A percentile compares a stretch with the other conserved stretches of the same genome.
These are phyloP conservation scores for Ligdia adustata DNA, from an alignment of 2,888 invertebrate genomes.

Conservation along the genomic window DNA sequence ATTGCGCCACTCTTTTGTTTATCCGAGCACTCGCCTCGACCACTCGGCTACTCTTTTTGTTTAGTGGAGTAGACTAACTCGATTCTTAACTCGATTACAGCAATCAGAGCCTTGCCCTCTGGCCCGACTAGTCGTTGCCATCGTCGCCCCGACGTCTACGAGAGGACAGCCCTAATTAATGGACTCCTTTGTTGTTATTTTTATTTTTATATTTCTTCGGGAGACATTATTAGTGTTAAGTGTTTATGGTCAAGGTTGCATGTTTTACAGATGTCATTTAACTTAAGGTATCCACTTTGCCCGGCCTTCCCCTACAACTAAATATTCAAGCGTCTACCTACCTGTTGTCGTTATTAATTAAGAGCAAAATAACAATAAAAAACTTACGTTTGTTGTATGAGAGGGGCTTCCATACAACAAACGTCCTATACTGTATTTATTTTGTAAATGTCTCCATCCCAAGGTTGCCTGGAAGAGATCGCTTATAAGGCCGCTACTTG, in stretches of 20 bases:
- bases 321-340: too few relatives aligned
- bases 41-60: constrained; percentile 69
- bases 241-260: constrained; percentile 15
- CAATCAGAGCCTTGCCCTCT: constrained; percentile 78
- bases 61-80: constrained; percentile 73
- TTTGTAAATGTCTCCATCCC: too few relatives aligned
- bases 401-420: too few relatives aligned
- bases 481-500: too few relatives aligned
- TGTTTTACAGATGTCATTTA: background rate
- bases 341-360: too few relatives aligned
- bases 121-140: constrained; percentile 31
- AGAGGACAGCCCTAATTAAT: constrained; percentile 46
- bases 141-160: constrained; percentile 61
- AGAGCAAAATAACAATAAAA: too few relatives aligned
- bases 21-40: constrained; percentile 59
- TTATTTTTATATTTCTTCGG: constrained; percentile 25
- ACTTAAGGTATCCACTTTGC: too few relatives aligned
- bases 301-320: too few relatives aligned
- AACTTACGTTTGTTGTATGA: too few relatives aligned
- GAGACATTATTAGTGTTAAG: constrained; percentile 11
- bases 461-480: too few relatives aligned
- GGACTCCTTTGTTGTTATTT: constrained; percentile 26
- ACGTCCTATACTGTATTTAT: too few relatives aligned
- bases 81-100: constrained; percentile 76
- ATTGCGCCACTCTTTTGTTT: constrained; percentile 80